These are phyloP conservation scores for Takifugu bimaculatus DNA, from an alignment of 2,113 vertebrate species.

Conservation along the genomic window DNA sequence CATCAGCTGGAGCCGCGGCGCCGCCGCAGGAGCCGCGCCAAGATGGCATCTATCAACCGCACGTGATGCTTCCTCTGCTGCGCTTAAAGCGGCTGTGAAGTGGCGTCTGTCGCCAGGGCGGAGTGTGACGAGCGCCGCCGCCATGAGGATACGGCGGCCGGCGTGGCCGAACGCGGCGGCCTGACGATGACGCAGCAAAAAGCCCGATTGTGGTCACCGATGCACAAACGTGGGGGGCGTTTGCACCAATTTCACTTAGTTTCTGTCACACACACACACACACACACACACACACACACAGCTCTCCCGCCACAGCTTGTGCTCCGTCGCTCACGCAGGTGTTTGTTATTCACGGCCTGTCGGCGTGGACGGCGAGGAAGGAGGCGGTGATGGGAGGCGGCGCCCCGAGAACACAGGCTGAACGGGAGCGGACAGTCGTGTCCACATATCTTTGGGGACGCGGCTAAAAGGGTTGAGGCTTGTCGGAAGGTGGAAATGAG, in stretches of 20 bases:
- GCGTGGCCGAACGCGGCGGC: no score
- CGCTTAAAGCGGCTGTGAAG: constrained; percentile 17
- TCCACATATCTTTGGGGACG: no score
- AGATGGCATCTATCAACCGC: constrained; percentile 54
- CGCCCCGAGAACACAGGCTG: background rate
- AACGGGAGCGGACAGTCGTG: background rate
- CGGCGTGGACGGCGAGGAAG: constrained; percentile 29
- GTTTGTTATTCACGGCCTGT: constrained; percentile 64
- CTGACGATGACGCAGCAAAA: no score
- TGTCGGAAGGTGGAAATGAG: no score
- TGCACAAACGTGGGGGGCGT: background rate
- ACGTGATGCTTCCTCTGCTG: constrained; percentile 14
- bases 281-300: no score
- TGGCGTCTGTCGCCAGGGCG: constrained; percentile 21
- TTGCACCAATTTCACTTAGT: background rate
- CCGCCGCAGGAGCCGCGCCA: constrained; percentile 26
- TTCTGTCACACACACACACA: background rate
- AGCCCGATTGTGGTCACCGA: constrained; percentile 11
- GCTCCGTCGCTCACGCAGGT: constrained; percentile 39
- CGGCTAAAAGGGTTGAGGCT: no score
- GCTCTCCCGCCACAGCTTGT: constrained; percentile 15
- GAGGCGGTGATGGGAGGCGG: constrained; percentile 45
- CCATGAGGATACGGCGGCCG: constrained; percentile 17
- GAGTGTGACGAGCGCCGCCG: constrained; percentile 9
- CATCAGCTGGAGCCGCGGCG: constrained; percentile 42